phyloP scores from a whole-genome alignment of 2,888 invertebrate species.

The Amblyjoppa proteus region DNA sequence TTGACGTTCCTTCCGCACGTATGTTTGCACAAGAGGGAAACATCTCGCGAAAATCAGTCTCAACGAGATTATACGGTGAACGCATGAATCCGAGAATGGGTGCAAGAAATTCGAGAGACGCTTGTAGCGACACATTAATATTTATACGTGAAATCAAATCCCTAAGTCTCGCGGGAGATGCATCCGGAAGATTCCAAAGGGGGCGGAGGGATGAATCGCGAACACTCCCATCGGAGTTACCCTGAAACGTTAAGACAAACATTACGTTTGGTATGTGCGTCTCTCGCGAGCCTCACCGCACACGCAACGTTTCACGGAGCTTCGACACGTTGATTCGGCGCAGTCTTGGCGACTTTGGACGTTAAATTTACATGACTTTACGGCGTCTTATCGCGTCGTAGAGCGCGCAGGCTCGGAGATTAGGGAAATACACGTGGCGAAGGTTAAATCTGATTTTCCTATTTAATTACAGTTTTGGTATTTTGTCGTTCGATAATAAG shows the following conservation, averaged over 20 bases:
- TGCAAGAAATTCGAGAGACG: not conserved
- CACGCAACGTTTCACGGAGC: constrained; percentile 29
- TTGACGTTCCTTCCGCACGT: too few species aligned
- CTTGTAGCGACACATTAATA: constrained; percentile 75
- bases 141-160: constrained; percentile 78
- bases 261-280: constrained; percentile 46
- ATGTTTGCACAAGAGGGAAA: not conserved
- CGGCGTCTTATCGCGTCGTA: constrained; percentile 30
- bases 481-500: too few species aligned
- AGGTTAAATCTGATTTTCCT: constrained; percentile 4
- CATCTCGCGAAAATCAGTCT: not conserved
- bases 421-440: constrained; percentile 10
- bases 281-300: constrained; percentile 58
- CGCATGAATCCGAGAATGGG: constrained; percentile 2
- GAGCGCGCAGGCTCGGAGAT: constrained; percentile 21
- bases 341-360: constrained; percentile 50
- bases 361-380: constrained; percentile 75
- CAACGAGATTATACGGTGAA: not conserved
- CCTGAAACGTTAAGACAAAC: constrained; percentile 64
- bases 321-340: constrained; percentile 45
- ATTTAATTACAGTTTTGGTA: constrained; percentile 1
- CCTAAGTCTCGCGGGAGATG: constrained; percentile 71
- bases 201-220: not conserved
- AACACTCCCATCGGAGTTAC: constrained; percentile 11
- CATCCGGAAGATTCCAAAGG: constrained; percentile 43